Evolutionary conservation across 2,888 invertebrate genomes (phyloP), one percentile per base, ranked within the genome.

Genomic region (Aquatica leii): DNA sequence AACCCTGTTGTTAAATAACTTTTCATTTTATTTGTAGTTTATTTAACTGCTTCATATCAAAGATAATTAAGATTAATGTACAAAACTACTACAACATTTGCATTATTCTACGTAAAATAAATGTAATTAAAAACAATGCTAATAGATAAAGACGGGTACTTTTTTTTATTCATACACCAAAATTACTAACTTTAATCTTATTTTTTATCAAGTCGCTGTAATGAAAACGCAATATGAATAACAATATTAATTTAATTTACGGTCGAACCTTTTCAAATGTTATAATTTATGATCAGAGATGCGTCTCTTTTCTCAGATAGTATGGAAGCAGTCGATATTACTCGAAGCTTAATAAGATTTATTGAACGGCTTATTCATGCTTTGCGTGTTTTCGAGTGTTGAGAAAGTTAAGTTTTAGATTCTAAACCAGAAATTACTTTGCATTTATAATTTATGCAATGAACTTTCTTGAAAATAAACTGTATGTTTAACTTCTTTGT

Each of bases 331-430:
- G 62, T 62, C 62, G 62, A 62, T 58, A 62, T 52, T 51, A 34
- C 62, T 40, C 53, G 53, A 43, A 53, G 56, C 58, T 48, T 51
- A 37, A 41, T 21, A 24, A 57, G 52, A 63, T 66, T 66, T 63
- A 66, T 66, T 35, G 50, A 21, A 46, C 43, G 15, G 48, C 63
- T 66, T 66, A 66, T 56, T 66, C 62, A 63, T 66, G 63, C 63
- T 49, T 63, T 52, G 63, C 66, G 66, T 66, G 64, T 46, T 46
- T 41, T 40, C 62, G 57, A 62, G 53, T 58, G 50, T 37, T 34
- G 53, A 58, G 53, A 62, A 53, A 58, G 51, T 48, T 53, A 57
- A 58, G 12, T 57, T 46, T 40, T 49, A 37, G 34, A 46, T 43
- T 55, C 56, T 55, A 34, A 41, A 49, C 43, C 34, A 50, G 56